Percentiles rank a stretch among this genome's conserved stretches.
Evolutionary conservation across 2,113 vertebrate genomes (phyloP).

Genomic region (Ciconia boyciana): DNA sequence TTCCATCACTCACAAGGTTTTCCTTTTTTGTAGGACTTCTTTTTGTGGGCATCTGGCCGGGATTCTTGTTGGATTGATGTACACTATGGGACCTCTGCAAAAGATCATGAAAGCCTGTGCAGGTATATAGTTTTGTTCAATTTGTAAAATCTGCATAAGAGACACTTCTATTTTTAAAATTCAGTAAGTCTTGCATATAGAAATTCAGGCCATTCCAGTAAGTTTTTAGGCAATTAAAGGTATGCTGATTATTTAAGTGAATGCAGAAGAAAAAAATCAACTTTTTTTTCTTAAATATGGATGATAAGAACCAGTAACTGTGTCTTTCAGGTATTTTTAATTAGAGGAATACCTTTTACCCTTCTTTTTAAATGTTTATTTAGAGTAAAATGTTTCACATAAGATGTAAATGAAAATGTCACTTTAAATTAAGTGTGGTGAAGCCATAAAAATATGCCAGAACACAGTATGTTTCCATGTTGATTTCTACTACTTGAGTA

Average conservation of each 20-base stretch:
- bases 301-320: background rate
- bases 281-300: background rate
- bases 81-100: slow-evolving; percentile 85
- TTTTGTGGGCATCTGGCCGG: slow-evolving; percentile 92
- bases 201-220: background rate
- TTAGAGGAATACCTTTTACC: background rate
- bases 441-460: background rate
- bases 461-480: background rate
- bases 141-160: background rate
- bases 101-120: slow-evolving; percentile 79
- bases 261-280: background rate
- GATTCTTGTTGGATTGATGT: slow-evolving; percentile 92
- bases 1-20: background rate
- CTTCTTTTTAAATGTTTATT: background rate
- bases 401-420: background rate
- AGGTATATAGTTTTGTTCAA: slow-evolving; percentile 70
- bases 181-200: background rate
- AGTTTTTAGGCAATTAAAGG: background rate
- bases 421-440: background rate
- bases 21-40: slow-evolving; percentile 78
- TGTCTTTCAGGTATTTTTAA: background rate
- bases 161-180: background rate
- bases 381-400: background rate
- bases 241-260: background rate
- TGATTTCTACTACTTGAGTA: background rate